These are phyloP conservation scores for Scotopteryx bipunctaria DNA, from an alignment of 2,888 invertebrate genomes.

Conservation along the genomic window DNA sequence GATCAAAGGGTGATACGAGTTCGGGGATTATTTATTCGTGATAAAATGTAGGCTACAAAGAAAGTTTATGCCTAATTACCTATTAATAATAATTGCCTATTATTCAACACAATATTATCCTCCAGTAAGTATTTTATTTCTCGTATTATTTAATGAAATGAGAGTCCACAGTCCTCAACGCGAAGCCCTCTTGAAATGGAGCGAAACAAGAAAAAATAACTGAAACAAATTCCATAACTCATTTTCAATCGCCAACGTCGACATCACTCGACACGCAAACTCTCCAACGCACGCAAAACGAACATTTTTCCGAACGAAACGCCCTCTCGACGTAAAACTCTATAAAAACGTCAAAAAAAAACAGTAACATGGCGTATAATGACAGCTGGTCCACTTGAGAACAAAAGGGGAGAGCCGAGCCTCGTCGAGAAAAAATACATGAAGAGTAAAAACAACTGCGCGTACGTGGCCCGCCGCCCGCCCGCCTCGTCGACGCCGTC, in stretches of 20 bases:
- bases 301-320: slow-evolving; percentile 82
- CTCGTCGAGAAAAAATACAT: slow-evolving; percentile 81
- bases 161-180: slow-evolving; percentile 38
- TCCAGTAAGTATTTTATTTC: no score
- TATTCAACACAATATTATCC: no score
- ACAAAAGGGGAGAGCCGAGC: slow-evolving; percentile 82
- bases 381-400: slow-evolving; percentile 85
- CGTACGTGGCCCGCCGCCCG: slow-evolving; percentile 59
- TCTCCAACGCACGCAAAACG: slow-evolving; percentile 81
- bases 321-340: slow-evolving; percentile 80
- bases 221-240: slow-evolving; percentile 73
- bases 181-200: slow-evolving; percentile 57
- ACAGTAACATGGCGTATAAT: slow-evolving; percentile 84
- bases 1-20: background rate
- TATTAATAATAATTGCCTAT: no score
- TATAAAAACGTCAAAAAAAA: slow-evolving; percentile 81
- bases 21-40: no score
- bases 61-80: no score
- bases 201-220: slow-evolving; percentile 54
- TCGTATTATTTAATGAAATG: slow-evolving; percentile 15
- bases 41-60: no score
- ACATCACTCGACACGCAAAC: slow-evolving; percentile 78
- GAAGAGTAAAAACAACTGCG: slow-evolving; percentile 79
- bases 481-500: slow-evolving; percentile 48
- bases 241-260: slow-evolving; percentile 72